These are phyloP conservation scores for Ceratosolen fusciceps DNA, from an alignment of 1,140 invertebrate species.

Conservation along the genomic window DNA sequence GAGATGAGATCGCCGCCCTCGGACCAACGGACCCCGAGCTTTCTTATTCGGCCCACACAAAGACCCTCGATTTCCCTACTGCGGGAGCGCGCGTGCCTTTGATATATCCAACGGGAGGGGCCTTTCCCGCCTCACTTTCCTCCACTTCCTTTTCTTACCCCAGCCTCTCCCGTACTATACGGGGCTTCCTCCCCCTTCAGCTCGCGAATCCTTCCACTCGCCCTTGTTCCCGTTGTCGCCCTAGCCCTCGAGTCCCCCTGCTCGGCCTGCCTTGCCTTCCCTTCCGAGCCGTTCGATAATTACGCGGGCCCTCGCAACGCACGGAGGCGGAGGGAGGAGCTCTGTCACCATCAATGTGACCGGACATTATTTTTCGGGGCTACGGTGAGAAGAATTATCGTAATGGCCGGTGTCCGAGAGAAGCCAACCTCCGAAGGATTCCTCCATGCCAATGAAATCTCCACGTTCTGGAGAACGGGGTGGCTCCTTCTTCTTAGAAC, in stretches of 20 bases:
- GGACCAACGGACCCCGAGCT: slow-evolving; percentile 47
- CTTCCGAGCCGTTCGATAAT: neutral
- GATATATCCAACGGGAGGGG: slow-evolving; percentile 59
- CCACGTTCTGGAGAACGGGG: neutral
- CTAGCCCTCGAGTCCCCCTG: too few relatives aligned
- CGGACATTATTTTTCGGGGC: neutral
- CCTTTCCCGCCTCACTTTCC: neutral
- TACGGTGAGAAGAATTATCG: neutral
- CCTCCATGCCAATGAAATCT: neutral
- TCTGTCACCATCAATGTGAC: neutral
- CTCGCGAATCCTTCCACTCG: neutral
- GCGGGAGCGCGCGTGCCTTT: slow-evolving; percentile 54
- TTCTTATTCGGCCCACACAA: slow-evolving; percentile 62
- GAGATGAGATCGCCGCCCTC: neutral
- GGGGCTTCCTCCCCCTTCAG: neutral
- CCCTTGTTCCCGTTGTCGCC: neutral
- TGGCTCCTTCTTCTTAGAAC: neutral
- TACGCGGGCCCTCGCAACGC: too few relatives aligned
- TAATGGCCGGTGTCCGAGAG: neutral
- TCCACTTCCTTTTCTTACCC: neutral
- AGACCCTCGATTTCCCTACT: slow-evolving; percentile 63
- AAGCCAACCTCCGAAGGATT: neutral
- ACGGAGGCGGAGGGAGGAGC: too few relatives aligned
- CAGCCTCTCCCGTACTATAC: neutral
- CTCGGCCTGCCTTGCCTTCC: neutral